Evolutionary conservation across 2,888 invertebrate genomes (phyloP), one percentile per base, ranked within the genome.

Genomic region (Amphipyra tragopoginis): DNA sequence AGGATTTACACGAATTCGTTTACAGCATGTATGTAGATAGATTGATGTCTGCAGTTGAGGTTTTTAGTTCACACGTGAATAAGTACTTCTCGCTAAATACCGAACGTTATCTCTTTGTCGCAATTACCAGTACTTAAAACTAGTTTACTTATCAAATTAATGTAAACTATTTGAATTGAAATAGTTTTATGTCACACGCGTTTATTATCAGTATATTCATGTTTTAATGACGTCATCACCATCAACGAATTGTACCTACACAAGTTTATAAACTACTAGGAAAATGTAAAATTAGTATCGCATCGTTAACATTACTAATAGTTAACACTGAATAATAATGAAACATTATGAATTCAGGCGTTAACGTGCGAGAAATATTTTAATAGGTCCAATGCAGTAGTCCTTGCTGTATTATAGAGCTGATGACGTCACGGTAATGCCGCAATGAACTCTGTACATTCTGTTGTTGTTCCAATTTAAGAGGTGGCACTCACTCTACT

Each of bases 371-470:
- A 21, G 21, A 21, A 21, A 21, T 40, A 8, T 53, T 48, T 50
- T 38, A 52, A 53, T 42, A 54, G 40, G 3, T 34, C 11, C 36
- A 59, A 50, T 60, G 72, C 65, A 50, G 49, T 59, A 10, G 38
- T 59, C 29, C 9, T 54, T 15, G 50, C 45, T 53, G 52, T 64
- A 49, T 38, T 52, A 39, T 21, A 45, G 11, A 47, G 33, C 11
- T 9, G 5, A 26, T 74, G 52, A 63, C 55, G 62, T 67, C 51
- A 69, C 33, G 39, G 5, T 34, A 62, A 72, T 56, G 10, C 63
- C 33, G 58, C 56, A 73, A 55, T 58, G 21, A 21, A 21, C 21
- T 21, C 2, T 21, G 21, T 21, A 3, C 3, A 21, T 21, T 21
- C 21, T 21, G 21, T 21, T 21, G 21, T 21, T 21, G 2, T 3